These are phyloP conservation scores for Drosophila lowei DNA, from an alignment of 1,140 invertebrate species.

Conservation along the genomic window DNA sequence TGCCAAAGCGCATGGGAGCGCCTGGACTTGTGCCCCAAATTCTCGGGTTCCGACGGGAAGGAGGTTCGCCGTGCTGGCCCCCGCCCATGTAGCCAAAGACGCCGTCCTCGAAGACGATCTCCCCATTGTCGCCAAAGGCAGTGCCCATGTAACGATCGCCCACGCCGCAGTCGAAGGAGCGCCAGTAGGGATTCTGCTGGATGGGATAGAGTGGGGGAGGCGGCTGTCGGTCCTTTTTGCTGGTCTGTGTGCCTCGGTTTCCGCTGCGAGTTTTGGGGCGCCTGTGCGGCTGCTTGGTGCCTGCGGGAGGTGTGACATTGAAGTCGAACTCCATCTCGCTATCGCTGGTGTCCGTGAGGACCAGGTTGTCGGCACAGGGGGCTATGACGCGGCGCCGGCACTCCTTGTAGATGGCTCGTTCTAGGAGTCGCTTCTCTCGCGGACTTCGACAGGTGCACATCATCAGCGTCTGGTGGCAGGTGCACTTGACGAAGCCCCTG, in stretches of 20 bases:
- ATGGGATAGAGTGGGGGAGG: slow-evolving; percentile 25
- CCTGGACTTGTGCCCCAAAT: slow-evolving; percentile 18
- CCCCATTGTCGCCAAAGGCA: slow-evolving; percentile 33
- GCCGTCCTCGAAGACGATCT: slow-evolving; percentile 60
- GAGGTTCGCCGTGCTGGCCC: slow-evolving; percentile 38
- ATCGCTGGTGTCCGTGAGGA: slow-evolving; percentile 74
- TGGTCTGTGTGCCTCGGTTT: slow-evolving; percentile 56
- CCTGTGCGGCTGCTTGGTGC: not conserved
- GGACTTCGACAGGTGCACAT: slow-evolving; percentile 62
- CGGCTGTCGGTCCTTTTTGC: slow-evolving; percentile 20
- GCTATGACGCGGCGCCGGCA: slow-evolving; percentile 37
- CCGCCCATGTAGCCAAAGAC: slow-evolving; percentile 47
- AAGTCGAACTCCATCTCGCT: slow-evolving; percentile 73
- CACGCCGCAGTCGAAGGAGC: slow-evolving; percentile 48
- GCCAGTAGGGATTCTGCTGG: slow-evolving; percentile 20
- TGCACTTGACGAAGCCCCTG: slow-evolving; percentile 68
- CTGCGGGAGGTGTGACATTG: slow-evolving; percentile 60
- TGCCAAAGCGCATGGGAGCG: slow-evolving; percentile 19
- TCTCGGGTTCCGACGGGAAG: not conserved
- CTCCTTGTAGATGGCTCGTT: slow-evolving; percentile 47
- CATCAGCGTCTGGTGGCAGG: slow-evolving; percentile 63
- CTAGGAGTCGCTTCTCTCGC: slow-evolving; percentile 53
- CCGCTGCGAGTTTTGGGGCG: slow-evolving; percentile 11
- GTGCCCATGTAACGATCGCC: slow-evolving; percentile 64
- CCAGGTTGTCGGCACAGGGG: slow-evolving; percentile 41